Evolutionary conservation across 2,797 vertebrate species (phyloP).

Genomic region (Denticeps clupeoides): DNA sequence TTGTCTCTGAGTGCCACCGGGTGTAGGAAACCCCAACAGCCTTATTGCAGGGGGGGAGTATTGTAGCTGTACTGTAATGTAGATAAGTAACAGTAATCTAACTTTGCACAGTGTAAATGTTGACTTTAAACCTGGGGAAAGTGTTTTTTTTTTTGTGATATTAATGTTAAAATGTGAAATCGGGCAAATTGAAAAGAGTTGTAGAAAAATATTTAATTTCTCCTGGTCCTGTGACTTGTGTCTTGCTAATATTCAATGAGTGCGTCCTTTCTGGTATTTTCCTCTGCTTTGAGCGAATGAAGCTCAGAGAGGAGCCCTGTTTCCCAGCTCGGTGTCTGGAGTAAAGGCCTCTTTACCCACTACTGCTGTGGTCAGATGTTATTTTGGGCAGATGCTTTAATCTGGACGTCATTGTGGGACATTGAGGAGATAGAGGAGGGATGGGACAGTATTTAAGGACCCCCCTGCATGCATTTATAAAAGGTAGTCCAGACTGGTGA

Average conservation of each 20-base stretch:
- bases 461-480: background rate
- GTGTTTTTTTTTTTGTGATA: background rate
- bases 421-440: constrained; percentile 22
- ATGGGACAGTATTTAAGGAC: constrained; percentile 46
- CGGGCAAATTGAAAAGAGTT: no score
- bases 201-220: no score
- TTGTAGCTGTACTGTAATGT: constrained; percentile 21
- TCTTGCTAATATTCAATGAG: no score
- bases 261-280: background rate
- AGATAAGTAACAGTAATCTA: constrained; percentile 19
- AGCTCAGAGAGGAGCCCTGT: background rate
- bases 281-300: background rate
- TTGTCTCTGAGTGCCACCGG: constrained; percentile 17
- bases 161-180: background rate
- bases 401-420: constrained; percentile 29
- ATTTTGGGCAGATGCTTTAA: constrained; percentile 53
- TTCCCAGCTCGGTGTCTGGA: background rate
- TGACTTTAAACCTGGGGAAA: constrained; percentile 27
- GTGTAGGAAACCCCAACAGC: background rate
- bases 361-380: constrained; percentile 40
- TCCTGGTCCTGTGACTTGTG: no score
- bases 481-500: background rate
- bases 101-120: constrained; percentile 50
- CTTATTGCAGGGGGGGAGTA: constrained; percentile 5
- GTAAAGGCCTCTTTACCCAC: background rate